Percentiles rank a stretch among this genome's conserved stretches.
phyloP scores from a whole-genome alignment of 1,140 invertebrate species.

The Lepidotrigona ventralis region DNA sequence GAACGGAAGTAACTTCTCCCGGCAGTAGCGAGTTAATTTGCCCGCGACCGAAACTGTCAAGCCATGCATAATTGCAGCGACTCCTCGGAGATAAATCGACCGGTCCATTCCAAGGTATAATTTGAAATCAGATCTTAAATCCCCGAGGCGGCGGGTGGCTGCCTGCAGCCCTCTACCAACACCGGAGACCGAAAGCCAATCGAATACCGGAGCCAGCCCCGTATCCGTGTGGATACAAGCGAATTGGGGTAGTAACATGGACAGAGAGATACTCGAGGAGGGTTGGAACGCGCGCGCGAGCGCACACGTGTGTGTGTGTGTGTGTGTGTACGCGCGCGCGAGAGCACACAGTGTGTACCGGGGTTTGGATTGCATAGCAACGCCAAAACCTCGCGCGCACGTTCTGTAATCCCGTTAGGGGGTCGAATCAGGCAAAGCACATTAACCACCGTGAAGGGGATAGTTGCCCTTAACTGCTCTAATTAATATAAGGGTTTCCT shows the following conservation, averaged over 20 bases:
- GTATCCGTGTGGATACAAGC: background rate
- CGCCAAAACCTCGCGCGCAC: slow-evolving; percentile 60
- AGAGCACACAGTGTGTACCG: slow-evolving; percentile 22
- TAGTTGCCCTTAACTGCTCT: slow-evolving; percentile 67
- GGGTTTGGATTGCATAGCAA: slow-evolving; percentile 57
- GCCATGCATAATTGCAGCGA: slow-evolving; percentile 30
- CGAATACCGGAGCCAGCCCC: slow-evolving; percentile 10
- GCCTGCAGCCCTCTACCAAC: slow-evolving; percentile 41
- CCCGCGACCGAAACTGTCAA: slow-evolving; percentile 11
- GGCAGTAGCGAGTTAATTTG: slow-evolving; percentile 23
- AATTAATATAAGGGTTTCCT: slow-evolving; percentile 69
- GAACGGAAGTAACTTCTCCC: background rate
- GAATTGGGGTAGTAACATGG: slow-evolving; percentile 19
- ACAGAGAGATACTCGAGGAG: background rate
- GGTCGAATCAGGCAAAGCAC: slow-evolving; percentile 66
- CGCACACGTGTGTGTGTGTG: background rate
- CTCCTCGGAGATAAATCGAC: slow-evolving; percentile 46
- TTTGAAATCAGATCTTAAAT: slow-evolving; percentile 58
- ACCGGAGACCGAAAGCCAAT: slow-evolving; percentile 57
- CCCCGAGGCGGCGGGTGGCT: slow-evolving; percentile 43
- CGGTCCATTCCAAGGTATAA: slow-evolving; percentile 53
- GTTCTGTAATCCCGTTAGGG: slow-evolving; percentile 66
- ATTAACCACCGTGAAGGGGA: slow-evolving; percentile 66
- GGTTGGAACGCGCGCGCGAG: background rate
- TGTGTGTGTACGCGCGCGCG: background rate